Percentiles rank a stretch among this genome's conserved stretches.
These are phyloP conservation scores for Danio albolineatus DNA, from an alignment of 2,797 vertebrate species.

Conservation along the genomic window DNA sequence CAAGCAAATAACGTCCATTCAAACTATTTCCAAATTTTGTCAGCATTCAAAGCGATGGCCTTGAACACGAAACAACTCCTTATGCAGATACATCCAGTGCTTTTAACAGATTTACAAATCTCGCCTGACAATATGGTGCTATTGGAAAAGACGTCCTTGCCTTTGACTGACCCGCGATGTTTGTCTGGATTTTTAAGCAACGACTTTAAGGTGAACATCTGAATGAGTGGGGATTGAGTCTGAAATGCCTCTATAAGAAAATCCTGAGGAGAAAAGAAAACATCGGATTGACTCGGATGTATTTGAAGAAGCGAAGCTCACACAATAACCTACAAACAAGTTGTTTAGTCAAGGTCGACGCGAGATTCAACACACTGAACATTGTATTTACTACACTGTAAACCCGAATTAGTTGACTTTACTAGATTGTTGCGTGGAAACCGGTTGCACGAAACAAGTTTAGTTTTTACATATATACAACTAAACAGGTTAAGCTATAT, in stretches of 20 bases:
- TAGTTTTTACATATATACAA: too few species aligned
- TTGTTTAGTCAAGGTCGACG: slow-evolving; percentile 2
- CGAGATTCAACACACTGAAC: background rate
- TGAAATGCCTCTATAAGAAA: background rate
- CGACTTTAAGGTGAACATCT: slow-evolving; percentile 1
- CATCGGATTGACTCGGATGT: background rate
- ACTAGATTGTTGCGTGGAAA: too few species aligned
- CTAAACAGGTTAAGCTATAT: too few species aligned
- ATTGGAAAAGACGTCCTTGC: slow-evolving; percentile 13
- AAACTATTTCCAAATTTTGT: background rate
- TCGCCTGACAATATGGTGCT: background rate
- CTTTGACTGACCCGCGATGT: slow-evolving; percentile 10
- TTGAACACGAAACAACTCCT: slow-evolving; percentile 4
- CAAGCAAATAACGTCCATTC: background rate
- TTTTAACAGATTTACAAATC: background rate
- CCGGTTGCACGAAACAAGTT: too few species aligned
- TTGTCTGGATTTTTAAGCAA: background rate
- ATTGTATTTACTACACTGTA: background rate
- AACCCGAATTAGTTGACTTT: too few species aligned
- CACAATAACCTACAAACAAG: slow-evolving; percentile 12
- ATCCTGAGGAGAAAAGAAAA: background rate
- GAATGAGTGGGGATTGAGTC: background rate
- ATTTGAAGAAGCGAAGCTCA: background rate
- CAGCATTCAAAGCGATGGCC: background rate
- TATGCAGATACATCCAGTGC: background rate